Evolutionary conservation across 2,888 invertebrate species (phyloP).

Genomic region (Sipha maydis): DNA sequence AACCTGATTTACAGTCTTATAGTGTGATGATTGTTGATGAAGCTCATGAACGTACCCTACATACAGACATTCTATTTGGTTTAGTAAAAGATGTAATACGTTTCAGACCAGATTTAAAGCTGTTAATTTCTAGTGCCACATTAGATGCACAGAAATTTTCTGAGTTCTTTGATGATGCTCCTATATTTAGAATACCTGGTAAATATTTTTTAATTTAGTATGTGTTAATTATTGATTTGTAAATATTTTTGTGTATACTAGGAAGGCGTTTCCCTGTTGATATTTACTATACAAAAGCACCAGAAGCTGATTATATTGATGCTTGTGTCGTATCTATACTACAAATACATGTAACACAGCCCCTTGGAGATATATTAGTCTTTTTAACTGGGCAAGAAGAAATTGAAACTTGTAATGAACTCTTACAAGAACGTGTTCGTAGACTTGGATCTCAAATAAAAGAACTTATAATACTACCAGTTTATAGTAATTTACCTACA

Average conservation of each 20-base stretch:
- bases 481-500: slow-evolving; percentile 97
- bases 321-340: slow-evolving; percentile 96
- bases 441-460: slow-evolving; percentile 92
- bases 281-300: slow-evolving; percentile 98
- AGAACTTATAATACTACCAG: slow-evolving; percentile 92
- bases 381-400: slow-evolving; percentile 83
- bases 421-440: slow-evolving; percentile 88
- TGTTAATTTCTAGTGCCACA: slow-evolving; percentile 97
- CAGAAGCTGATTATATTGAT: slow-evolving; percentile 98
- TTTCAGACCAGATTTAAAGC: slow-evolving; percentile 91
- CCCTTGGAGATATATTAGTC: slow-evolving; percentile 93
- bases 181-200: slow-evolving; percentile 92
- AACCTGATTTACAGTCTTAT: slow-evolving; percentile 95
- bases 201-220: slow-evolving; percentile 20
- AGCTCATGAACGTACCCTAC: slow-evolving; percentile 97
- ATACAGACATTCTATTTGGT: slow-evolving; percentile 98
- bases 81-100: slow-evolving; percentile 95
- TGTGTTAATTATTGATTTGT: background rate
- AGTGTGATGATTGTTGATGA: slow-evolving; percentile 99
- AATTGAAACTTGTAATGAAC: slow-evolving; percentile 89
- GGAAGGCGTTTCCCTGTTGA: slow-evolving; percentile 98
- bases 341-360: slow-evolving; percentile 98
- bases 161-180: slow-evolving; percentile 97
- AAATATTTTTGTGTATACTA: slow-evolving; percentile 62
- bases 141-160: slow-evolving; percentile 98